Evolutionary conservation across 2,888 invertebrate species (phyloP).

Genomic region (Trypoxylon attenuatum): DNA sequence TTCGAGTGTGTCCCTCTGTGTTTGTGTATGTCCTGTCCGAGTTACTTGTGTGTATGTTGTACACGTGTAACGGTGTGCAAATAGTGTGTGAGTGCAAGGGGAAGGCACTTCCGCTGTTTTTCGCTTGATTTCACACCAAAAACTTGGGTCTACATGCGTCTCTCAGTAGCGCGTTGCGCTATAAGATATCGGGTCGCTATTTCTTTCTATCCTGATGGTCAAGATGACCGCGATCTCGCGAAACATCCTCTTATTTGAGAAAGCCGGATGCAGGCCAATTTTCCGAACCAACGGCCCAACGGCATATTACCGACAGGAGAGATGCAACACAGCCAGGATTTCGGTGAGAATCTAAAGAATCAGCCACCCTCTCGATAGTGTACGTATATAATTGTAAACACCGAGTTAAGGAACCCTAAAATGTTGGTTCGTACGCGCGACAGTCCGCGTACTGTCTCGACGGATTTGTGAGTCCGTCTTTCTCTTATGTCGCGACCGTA

Average conservation of each 20-base stretch:
- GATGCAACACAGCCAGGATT: conserved; percentile 47
- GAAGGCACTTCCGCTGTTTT: conserved; percentile 73
- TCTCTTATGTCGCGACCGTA: too few relatives aligned
- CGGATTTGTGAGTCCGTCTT: too few relatives aligned
- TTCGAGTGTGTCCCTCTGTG: conserved; percentile 38
- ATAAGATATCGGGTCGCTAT: too few relatives aligned
- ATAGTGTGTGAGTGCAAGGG: conserved; percentile 71
- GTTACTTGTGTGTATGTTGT: conserved; percentile 30
- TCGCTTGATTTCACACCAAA: conserved; percentile 33
- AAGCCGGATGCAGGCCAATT: too few relatives aligned
- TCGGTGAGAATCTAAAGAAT: conserved; percentile 57
- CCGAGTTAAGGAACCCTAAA: conserved; percentile 48
- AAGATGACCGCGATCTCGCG: not conserved
- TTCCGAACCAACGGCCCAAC: not conserved
- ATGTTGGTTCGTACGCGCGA: conserved; percentile 32
- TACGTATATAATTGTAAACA: conserved; percentile 49
- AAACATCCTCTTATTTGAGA: too few relatives aligned
- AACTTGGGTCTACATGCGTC: conserved; percentile 17
- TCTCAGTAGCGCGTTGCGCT: not conserved
- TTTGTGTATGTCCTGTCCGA: not conserved
- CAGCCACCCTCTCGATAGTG: conserved; percentile 64
- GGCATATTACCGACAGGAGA: too few relatives aligned
- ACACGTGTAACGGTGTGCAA: conserved; percentile 53
- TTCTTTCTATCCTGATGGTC: too few relatives aligned
- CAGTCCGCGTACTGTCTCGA: too few relatives aligned